Base-by-base conservation (phyloP, 2,888 invertebrate genomes). In the Myopa tessellatipennis region DNA sequence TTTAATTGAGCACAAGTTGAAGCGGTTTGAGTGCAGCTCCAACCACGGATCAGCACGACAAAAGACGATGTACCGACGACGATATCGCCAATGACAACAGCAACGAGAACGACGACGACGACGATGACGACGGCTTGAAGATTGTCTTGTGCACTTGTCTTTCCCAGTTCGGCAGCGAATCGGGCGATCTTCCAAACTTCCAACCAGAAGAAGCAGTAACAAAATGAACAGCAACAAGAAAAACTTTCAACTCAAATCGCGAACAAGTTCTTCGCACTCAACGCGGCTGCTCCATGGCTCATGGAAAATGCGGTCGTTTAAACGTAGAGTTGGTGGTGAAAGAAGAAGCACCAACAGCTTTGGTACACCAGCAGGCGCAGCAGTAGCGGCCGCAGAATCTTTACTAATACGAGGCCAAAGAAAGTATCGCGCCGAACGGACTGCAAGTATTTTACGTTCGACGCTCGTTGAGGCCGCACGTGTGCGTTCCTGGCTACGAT, bases 391-490 rank as follows among this genome's bases (percentile, higher is more conserved):
- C 63, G 76, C 60, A 76, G 67, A 67, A 76, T 77, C 63, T 63
- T 70, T 45, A 16, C 76, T 52, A 83, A 85, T 87, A 86, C 85
- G 87, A 86, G 86, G 88, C 88, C 87, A 88, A 87, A 87, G 88
- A 87, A 87, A 88, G 88, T 88, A 86, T 87, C 85, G 82, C 81
- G 81, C 81, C 81, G 83, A 83, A 85, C 84, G 88, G 85, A 16
- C 45, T 58, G 68, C 75, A 69, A 69, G 87, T 89, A 89, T 89
- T 89, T 89, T 86, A 86, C 87, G 86, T 88, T 89, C 86, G 87
- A 87, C 88, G 87, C 86, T 89, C 86, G 87, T 85, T 86, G 86
- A 84, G 88, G 86, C 85, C 88, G 87, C 89, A 89, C 89, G 89
- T 88, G 87, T 82, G 79, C 67, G 78, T 79, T 75, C 60, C 58